phyloP scores from a whole-genome alignment of 1,140 invertebrate species.

The Polypedilum vanderplanki region DNA sequence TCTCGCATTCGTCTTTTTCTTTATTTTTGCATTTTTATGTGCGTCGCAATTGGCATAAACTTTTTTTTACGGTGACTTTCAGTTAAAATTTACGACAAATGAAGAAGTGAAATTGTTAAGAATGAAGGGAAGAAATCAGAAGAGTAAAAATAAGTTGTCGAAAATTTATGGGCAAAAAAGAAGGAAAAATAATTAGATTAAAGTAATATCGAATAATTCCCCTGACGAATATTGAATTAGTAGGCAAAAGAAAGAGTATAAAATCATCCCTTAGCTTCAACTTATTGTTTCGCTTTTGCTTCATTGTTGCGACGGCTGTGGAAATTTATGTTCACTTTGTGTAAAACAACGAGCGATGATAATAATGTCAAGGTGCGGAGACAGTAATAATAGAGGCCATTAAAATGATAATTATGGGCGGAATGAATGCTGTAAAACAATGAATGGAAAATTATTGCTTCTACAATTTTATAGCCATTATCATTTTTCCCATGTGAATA shows the following conservation, averaged over 20 bases:
- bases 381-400: too few species aligned
- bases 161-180: background rate
- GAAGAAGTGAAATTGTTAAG: background rate
- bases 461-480: too few species aligned
- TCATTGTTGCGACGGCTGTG: background rate
- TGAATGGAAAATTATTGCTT: too few species aligned
- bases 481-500: too few species aligned
- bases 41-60: constrained; percentile 16
- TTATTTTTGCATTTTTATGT: constrained; percentile 13
- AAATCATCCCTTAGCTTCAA: constrained; percentile 9
- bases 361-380: too few species aligned
- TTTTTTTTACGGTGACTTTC: constrained; percentile 17
- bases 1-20: too few species aligned
- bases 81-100: constrained; percentile 9
- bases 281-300: background rate
- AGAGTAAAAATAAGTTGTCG: background rate
- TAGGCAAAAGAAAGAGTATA: background rate
- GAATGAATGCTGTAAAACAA: too few species aligned
- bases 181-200: constrained; percentile 10
- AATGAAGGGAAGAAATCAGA: background rate
- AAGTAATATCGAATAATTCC: constrained; percentile 13
- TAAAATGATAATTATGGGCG: too few species aligned
- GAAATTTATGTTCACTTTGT: too few species aligned
- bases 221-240: constrained; percentile 9
- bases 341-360: too few species aligned